These are phyloP conservation scores for Kryptolebias marmoratus DNA, from an alignment of 2,113 vertebrate species.

Conservation along the genomic window DNA sequence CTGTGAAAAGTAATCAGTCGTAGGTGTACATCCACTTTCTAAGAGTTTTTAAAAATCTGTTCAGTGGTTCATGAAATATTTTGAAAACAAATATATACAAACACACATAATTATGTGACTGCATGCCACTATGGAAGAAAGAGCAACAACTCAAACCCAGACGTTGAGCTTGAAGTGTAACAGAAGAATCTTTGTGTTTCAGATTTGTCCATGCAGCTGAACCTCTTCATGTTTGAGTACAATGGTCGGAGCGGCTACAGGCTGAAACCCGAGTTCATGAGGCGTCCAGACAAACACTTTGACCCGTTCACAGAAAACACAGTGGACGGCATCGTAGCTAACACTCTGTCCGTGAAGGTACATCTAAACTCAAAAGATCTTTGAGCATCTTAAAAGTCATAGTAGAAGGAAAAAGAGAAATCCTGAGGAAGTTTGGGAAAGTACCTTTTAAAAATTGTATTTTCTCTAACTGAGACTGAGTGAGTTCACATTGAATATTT, in stretches of 20 bases:
- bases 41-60: no score
- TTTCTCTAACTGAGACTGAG: background rate
- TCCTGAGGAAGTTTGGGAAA: background rate
- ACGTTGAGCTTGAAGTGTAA: no score
- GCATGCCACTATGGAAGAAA: no score
- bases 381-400: background rate
- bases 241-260: slow-evolving; percentile 96
- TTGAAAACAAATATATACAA: no score
- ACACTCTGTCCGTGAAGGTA: slow-evolving; percentile 97
- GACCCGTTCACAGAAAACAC: slow-evolving; percentile 96
- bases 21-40: no score
- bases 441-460: background rate
- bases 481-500: no score
- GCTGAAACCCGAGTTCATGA: slow-evolving; percentile 97
- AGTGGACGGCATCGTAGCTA: slow-evolving; percentile 96
- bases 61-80: no score
- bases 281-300: slow-evolving; percentile 95
- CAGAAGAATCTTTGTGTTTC: slow-evolving; percentile 31
- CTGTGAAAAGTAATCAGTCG: no score
- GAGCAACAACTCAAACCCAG: background rate
- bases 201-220: slow-evolving; percentile 98
- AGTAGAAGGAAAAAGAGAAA: background rate
- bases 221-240: slow-evolving; percentile 97
- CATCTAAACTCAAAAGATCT: background rate
- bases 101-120: no score